Evolutionary conservation across 2,113 vertebrate genomes (phyloP), one percentile per base, ranked within the genome.

Genomic region (Melanocharis versteri): DNA sequence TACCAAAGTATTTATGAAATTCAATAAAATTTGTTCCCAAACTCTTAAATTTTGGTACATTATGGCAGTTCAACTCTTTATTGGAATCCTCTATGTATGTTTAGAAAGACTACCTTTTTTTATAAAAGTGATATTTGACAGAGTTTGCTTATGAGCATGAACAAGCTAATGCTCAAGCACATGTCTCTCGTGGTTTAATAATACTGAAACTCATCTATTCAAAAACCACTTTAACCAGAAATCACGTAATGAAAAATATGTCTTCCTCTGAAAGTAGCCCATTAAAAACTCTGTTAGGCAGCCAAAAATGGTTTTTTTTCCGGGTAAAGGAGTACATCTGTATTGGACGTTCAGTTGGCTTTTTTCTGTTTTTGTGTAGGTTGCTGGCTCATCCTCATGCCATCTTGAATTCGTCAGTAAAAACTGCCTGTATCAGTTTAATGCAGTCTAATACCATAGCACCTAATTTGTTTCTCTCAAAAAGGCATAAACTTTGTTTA

Each of bases 1-100:
- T 96, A 79, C 79, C 50, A 77, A 94, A 97, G 97, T 96, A 97
- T 98, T 97, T 97, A 94, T 96, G 96, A 98, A 96, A 98, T 98
- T 96, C 92, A 96, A 82, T 95, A 91, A 97, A 98, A 96, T 88
- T 90, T 96, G 70, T 97, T 97, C 94, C 90, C 89, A 97, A 91
- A 95, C 69, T 81, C 57, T 56, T 90, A n/a, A 12, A 42, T 89
- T 93, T 89, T 50, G 64, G 28, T 73, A 39, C 37, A 4, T 75
- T 66, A 31, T 45, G 61, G 51, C 62, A 79, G 21, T 91, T 89
- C 87, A 60, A 33, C 54, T 73, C 16, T 66, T 58, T 75, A 24
- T 22, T 88, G 27, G 44, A 65, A 61, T 83, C 45, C 39, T 71
- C 15, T 94, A 31, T 65, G 53, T 72, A 51, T 93, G 50, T 88